phyloP scores from a whole-genome alignment of 1,140 invertebrate genomes.

The Aphidius ervi region DNA sequence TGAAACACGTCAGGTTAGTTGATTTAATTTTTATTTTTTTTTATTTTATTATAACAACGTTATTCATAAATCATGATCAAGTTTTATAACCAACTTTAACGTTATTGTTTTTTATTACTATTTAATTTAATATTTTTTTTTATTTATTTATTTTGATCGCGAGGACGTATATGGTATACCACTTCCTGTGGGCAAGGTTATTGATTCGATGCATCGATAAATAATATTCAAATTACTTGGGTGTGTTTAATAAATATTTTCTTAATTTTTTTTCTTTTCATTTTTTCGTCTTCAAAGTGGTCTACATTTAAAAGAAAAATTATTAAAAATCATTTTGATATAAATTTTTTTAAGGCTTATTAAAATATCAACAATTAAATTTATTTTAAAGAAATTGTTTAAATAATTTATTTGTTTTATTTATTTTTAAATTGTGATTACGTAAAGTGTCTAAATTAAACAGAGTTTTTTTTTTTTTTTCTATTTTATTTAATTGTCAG shows the following conservation, averaged over 20 bases:
- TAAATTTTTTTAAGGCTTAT: too few relatives aligned
- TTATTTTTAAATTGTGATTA: too few relatives aligned
- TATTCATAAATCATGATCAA: neutral
- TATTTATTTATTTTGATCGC: slow-evolving; percentile 27
- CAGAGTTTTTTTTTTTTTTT: too few relatives aligned
- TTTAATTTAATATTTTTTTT: slow-evolving; percentile 1
- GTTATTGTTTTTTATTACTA: neutral
- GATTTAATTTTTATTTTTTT: neutral
- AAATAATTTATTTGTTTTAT: too few relatives aligned
- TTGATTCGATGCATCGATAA: slow-evolving; percentile 6
- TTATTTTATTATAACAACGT: neutral
- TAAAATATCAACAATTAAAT: too few relatives aligned
- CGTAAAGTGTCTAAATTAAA: too few relatives aligned
- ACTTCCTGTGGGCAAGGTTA: slow-evolving; percentile 37
- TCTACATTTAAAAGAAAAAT: too few relatives aligned
- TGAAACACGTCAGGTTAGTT: slow-evolving; percentile 44
- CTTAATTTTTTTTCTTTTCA: neutral
- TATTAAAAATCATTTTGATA: too few relatives aligned
- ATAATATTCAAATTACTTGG: neutral
- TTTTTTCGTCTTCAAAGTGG: neutral
- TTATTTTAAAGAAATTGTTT: too few relatives aligned
- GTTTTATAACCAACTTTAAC: too few relatives aligned
- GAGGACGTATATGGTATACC: slow-evolving; percentile 33
- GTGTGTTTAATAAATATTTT: neutral
- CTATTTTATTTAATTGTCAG: too few relatives aligned